Evolutionary conservation across 2,888 invertebrate genomes (phyloP), one percentile per base, ranked within the genome.

Genomic region (Sesia apiformis): DNA sequence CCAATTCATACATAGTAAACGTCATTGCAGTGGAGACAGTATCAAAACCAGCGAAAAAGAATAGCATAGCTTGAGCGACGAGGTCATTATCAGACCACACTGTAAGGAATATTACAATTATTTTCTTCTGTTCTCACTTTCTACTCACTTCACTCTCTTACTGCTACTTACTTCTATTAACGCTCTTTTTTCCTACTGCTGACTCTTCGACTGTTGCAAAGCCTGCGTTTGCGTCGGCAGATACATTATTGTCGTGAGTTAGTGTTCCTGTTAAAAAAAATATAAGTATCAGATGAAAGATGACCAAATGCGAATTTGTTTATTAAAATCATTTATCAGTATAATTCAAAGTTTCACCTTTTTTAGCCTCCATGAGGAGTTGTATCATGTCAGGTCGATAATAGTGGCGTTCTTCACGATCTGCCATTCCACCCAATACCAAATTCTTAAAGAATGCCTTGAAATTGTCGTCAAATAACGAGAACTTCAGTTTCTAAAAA

Each of bases 31-130:
- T 62, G 0, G 81, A 70, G 0, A 72, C 64, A 0, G 89, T 84
- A 43, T 90, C 90, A 49, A 88, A 90, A 0, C 91, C 90, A 5
- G 87, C 90, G 40, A 89, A 70, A 66, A 90, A 89, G 66, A 90
- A 90, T 0, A 90, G 58, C 40, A 88, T 65, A 0, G 81, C 80
- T 62, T 85, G 85, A 0, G 81, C 77, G 0, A 74, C 64, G 3
- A 85, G 69, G 51, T 85, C 82, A 3, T 74, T 70, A 41, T 75
- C 70, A 0, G 67, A 58, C 73, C 75, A 73, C 1, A 58, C 76
- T 63, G 66, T 61, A 8, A 59, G 55, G 4, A 38, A 50, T 38
- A 38, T 7, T 38, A 38, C 38, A 23, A 50, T 50, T 49, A 43
- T 43, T 23, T 23, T 23, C 1, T n/a, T 23, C 23, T 23, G 2